Evolutionary conservation across 2,113 vertebrate species (phyloP).

Genomic region (Macroglossus sobrinus): DNA sequence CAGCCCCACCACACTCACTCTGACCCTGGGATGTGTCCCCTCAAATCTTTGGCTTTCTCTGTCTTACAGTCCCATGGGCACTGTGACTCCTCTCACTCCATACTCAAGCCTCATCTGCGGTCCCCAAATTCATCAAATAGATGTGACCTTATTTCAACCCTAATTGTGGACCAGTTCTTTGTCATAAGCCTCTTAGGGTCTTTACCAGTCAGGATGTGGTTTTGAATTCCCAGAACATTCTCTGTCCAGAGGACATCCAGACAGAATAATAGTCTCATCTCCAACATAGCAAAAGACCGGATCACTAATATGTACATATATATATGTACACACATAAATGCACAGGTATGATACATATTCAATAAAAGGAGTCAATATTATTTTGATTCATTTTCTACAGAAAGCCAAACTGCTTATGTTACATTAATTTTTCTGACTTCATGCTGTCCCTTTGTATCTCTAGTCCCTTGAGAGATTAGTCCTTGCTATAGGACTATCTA

Average conservation of each 20-base stretch:
- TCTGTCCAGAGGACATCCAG: not conserved
- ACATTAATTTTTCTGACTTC: not conserved
- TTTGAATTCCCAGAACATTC: not conserved
- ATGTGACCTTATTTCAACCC: not conserved
- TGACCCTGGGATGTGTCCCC: not conserved
- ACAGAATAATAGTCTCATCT: not conserved
- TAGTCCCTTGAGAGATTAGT: not conserved
- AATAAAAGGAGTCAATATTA: not conserved
- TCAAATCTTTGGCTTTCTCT: not conserved
- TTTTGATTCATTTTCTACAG: not conserved
- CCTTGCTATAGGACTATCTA: not conserved
- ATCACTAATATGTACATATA: not conserved
- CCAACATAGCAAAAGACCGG: not conserved
- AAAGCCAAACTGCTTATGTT: not conserved
- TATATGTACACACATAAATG: not conserved
- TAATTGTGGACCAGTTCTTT: not conserved
- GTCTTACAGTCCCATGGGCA: accelerated
- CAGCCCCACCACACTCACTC: not conserved
- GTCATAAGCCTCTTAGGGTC: not conserved
- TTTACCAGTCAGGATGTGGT: not conserved
- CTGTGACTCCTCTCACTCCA: not conserved
- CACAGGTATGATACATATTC: not conserved
- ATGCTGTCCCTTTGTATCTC: not conserved
- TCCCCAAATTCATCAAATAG: not conserved
- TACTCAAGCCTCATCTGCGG: no score